Evolutionary conservation across 2,888 invertebrate species (phyloP).

Genomic region (Phortica okadai): DNA sequence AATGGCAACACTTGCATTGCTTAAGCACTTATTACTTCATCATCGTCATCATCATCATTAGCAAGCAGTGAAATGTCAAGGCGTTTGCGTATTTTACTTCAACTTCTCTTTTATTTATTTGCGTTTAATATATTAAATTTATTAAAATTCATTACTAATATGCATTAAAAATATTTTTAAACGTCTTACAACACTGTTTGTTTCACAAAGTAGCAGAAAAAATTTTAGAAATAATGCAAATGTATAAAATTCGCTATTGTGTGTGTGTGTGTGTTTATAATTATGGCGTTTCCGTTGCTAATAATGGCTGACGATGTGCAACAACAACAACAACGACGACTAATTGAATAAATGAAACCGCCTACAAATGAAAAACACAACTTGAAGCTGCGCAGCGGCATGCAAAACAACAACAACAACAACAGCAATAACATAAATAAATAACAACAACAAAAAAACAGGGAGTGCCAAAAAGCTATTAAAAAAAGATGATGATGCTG

Average conservation of each 20-base stretch:
- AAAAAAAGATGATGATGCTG: not conserved
- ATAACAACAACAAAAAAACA: conserved; percentile 26
- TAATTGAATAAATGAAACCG: conserved; percentile 21
- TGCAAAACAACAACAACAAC: conserved; percentile 23
- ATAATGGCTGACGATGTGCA: conserved; percentile 1
- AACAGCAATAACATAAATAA: conserved; percentile 31
- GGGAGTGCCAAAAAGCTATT: not conserved
- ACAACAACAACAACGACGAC: not conserved
- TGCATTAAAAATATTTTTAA: too few relatives aligned
- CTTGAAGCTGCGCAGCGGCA: not conserved
- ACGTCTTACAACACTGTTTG: too few relatives aligned
- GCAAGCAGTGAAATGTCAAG: too few relatives aligned
- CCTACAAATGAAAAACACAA: conserved; percentile 2
- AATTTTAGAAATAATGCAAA: too few relatives aligned
- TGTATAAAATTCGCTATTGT: not conserved
- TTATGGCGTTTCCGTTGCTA: conserved; percentile 15
- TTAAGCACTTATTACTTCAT: too few relatives aligned
- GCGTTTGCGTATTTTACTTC: too few relatives aligned
- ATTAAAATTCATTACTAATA: too few relatives aligned
- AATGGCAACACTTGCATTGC: too few relatives aligned
- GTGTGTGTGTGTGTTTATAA: not conserved
- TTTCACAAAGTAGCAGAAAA: too few relatives aligned
- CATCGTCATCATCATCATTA: too few relatives aligned
- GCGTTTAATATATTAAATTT: too few relatives aligned
- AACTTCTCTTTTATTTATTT: too few relatives aligned